Evolutionary conservation across 2,888 invertebrate genomes (phyloP).

Genomic region (Glaucopsyche alexis): DNA sequence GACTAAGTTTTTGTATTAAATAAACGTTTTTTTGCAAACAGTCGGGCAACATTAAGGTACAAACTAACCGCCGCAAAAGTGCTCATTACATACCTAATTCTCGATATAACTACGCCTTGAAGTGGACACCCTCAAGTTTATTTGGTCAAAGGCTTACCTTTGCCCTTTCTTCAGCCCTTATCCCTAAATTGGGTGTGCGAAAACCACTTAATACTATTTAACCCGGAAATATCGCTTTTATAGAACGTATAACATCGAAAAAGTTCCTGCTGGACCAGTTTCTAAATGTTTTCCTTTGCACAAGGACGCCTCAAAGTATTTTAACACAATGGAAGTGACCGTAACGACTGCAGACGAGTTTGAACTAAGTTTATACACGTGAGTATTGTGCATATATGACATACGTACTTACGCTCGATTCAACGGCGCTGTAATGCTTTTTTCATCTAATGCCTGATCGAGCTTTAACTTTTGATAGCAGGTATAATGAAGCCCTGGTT

Average conservation of each 20-base stretch:
- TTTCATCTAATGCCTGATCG: too few relatives aligned
- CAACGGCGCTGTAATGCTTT: too few relatives aligned
- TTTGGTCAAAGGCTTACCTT: slow-evolving; percentile 77
- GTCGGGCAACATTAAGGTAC: background rate
- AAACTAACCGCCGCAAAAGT: background rate
- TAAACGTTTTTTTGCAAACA: background rate
- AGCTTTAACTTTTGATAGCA: too few relatives aligned
- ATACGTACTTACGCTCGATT: too few relatives aligned
- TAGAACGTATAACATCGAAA: background rate
- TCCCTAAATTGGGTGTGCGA: slow-evolving; percentile 66
- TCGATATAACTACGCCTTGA: slow-evolving; percentile 61
- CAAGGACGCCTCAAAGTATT: too few relatives aligned
- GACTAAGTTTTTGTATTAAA: background rate
- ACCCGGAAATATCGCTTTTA: slow-evolving; percentile 15
- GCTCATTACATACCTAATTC: slow-evolving; percentile 37
- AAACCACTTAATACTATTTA: slow-evolving; percentile 40
- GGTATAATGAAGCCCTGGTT: too few relatives aligned
- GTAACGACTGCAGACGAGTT: too few relatives aligned
- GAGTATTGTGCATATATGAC: too few relatives aligned
- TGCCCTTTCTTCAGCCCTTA: slow-evolving; percentile 69
- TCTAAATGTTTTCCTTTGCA: too few relatives aligned
- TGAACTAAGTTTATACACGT: too few relatives aligned
- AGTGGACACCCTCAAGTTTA: slow-evolving; percentile 76
- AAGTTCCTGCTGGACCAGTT: background rate
- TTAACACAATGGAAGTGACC: too few relatives aligned